Conservation (phyloP, 2,113 vertebrate species). For the Laterallus jamaicensis region DNA sequence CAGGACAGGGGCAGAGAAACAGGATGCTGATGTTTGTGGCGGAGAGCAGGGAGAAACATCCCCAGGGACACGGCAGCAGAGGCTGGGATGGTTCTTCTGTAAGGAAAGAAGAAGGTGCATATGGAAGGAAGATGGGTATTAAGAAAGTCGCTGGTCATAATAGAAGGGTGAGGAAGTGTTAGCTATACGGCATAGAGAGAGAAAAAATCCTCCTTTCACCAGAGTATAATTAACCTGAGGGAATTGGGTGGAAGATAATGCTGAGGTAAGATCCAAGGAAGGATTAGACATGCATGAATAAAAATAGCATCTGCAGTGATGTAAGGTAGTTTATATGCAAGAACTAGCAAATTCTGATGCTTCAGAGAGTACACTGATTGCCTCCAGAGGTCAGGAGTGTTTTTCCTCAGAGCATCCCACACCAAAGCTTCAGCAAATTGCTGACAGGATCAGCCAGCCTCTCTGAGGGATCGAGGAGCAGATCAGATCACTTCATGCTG, state of each 20-base stretch:
- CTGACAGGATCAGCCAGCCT: not conserved
- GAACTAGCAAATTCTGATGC: slow-evolving; percentile 30
- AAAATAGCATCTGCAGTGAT: slow-evolving; percentile 54
- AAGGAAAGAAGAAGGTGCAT: not conserved
- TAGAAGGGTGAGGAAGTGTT: not conserved
- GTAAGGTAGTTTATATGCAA: slow-evolving; percentile 46
- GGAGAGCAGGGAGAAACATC: not conserved
- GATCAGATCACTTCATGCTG: not conserved
- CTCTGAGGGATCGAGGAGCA: not conserved
- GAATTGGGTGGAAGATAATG: slow-evolving; percentile 23
- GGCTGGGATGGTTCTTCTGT: not conserved
- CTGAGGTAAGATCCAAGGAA: slow-evolving; percentile 53
- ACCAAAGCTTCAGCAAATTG: not conserved
- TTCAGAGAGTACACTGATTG: not conserved
- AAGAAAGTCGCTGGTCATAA: not conserved
- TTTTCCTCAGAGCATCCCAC: not conserved
- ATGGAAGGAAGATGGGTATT: not conserved
- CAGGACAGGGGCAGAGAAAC: not conserved
- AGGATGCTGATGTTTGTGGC: not conserved
- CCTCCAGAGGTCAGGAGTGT: slow-evolving; percentile 16
- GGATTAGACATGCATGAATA: slow-evolving; percentile 53
- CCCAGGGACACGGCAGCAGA: not conserved
- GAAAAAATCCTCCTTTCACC: not conserved
- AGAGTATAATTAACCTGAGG: not conserved
- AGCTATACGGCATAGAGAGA: not conserved